phyloP scores from a whole-genome alignment of 2,888 invertebrate genomes.

The Pterostichus niger region DNA sequence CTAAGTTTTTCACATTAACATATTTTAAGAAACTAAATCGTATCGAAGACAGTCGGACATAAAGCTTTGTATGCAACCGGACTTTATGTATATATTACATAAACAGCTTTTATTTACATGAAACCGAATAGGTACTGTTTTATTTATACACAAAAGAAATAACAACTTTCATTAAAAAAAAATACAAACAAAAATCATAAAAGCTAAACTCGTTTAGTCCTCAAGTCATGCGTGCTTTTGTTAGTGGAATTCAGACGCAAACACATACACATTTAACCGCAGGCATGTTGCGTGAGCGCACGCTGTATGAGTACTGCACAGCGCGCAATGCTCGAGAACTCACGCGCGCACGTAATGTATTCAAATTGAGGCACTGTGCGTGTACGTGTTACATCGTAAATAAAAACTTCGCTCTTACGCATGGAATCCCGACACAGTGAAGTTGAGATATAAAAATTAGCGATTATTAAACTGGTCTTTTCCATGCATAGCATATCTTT shows the following conservation, averaged over 20 bases:
- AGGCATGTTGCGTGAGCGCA: background rate
- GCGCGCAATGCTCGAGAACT: background rate
- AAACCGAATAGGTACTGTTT: no score
- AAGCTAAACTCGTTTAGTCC: slow-evolving; percentile 38
- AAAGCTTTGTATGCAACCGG: no score
- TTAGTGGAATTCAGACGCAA: background rate
- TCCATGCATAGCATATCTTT: background rate
- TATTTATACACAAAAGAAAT: no score
- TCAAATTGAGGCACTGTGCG: slow-evolving; percentile 20
- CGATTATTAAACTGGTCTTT: slow-evolving; percentile 20
- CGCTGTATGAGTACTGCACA: background rate
- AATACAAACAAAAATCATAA: slow-evolving; percentile 23
- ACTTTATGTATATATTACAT: no score
- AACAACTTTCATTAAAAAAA: background rate
- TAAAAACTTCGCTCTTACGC: slow-evolving; percentile 11
- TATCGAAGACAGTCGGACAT: no score
- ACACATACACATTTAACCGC: slow-evolving; percentile 4
- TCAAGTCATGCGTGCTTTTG: slow-evolving; percentile 30
- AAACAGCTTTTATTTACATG: no score
- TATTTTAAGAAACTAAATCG: no score
- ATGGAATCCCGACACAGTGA: background rate
- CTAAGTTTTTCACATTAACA: no score
- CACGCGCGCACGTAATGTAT: slow-evolving; percentile 25
- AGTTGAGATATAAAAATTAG: slow-evolving; percentile 41
- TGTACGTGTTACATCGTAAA: slow-evolving; percentile 45